phyloP scores from a whole-genome alignment of 2,797 vertebrate genomes.

The Lepilemur ruficaudatus region DNA sequence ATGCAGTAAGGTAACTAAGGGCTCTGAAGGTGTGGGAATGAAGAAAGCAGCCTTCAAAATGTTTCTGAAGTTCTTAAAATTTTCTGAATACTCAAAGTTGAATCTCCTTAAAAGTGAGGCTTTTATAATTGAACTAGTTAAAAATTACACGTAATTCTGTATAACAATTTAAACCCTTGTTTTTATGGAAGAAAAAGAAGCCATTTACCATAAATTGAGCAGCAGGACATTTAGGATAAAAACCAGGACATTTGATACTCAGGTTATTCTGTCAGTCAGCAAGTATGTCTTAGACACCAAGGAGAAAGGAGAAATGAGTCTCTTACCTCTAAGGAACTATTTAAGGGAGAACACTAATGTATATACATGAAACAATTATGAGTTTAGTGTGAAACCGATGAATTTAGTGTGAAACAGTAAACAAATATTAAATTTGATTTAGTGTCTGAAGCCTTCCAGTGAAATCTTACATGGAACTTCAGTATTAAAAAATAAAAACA shows the following conservation, averaged over 20 bases:
- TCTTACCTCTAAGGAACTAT: not conserved
- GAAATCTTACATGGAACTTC: not conserved
- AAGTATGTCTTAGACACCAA: not conserved
- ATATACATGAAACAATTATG: not conserved
- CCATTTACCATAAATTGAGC: not conserved
- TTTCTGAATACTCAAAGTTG: not conserved
- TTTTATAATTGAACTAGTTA: conserved; percentile 1
- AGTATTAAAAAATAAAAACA: conserved; percentile 38
- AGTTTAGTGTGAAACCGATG: not conserved
- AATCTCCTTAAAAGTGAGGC: conserved; percentile 12
- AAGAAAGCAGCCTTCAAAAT: conserved; percentile 18
- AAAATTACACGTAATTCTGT: conserved; percentile 22
- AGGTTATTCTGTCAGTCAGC: not conserved
- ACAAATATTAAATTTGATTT: conserved; percentile 26
- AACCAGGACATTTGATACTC: not conserved
- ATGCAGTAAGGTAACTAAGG: conserved; percentile 45
- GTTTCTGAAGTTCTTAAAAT: conserved; percentile 18
- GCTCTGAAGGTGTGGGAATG: not conserved
- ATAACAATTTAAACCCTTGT: not conserved
- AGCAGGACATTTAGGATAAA: not conserved
- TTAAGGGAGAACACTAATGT: not conserved
- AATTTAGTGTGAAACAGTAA: not conserved
- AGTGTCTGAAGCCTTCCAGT: conserved; percentile 14
- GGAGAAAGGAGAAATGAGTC: not conserved
- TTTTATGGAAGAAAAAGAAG: not conserved